phyloP scores from a whole-genome alignment of 2,888 invertebrate species.

The Acanthococcus lagerstroemiae region DNA sequence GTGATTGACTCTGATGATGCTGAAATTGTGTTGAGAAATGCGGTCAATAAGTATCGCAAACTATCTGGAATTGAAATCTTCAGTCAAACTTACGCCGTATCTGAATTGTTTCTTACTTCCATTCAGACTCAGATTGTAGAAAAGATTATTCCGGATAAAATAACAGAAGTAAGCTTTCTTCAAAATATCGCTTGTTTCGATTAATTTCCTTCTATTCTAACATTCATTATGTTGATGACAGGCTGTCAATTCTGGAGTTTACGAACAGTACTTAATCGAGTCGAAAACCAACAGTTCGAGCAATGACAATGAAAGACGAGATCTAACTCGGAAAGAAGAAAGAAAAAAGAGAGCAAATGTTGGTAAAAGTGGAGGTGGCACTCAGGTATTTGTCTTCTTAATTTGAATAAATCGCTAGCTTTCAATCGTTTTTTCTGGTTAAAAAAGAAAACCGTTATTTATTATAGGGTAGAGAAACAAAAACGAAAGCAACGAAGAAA shows the following conservation, averaged over 20 bases:
- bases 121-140: slow-evolving; percentile 38
- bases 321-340: slow-evolving; percentile 67
- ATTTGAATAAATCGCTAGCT: not conserved
- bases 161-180: slow-evolving; percentile 44
- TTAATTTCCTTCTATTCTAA: not conserved
- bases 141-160: slow-evolving; percentile 43
- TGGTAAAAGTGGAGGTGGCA: slow-evolving; percentile 83
- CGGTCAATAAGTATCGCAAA: slow-evolving; percentile 51
- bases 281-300: slow-evolving; percentile 44
- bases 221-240: slow-evolving; percentile 30
- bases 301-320: slow-evolving; percentile 31
- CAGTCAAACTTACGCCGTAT: slow-evolving; percentile 47
- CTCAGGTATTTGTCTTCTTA: slow-evolving; percentile 47
- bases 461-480: slow-evolving; percentile 71
- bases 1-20: slow-evolving; percentile 69
- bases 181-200: not conserved
- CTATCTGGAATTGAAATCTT: slow-evolving; percentile 47
- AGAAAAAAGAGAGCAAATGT: slow-evolving; percentile 74
- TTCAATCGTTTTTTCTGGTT: slow-evolving; percentile 8
- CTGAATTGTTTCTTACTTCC: slow-evolving; percentile 55
- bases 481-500: slow-evolving; percentile 87
- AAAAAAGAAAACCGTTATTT: not conserved
- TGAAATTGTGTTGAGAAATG: slow-evolving; percentile 56
- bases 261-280: slow-evolving; percentile 56
- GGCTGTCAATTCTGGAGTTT: slow-evolving; percentile 60